Base-by-base conservation (phyloP, 2,113 vertebrate species). In the Nycticryphes semicollaris region DNA sequence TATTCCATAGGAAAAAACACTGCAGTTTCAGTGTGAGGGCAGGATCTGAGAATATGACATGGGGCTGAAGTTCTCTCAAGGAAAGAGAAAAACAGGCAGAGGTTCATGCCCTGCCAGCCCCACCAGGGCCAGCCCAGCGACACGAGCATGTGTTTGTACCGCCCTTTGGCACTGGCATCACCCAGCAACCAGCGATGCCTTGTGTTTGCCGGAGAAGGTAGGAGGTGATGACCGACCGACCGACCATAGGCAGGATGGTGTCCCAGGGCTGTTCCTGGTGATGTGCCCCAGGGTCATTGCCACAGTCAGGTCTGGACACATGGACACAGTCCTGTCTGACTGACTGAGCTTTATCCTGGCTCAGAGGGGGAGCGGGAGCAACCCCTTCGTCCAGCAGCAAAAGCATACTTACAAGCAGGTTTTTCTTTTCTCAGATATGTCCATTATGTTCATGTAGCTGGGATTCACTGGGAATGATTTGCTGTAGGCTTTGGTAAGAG, bases 61-160 rank as follows among this genome's bases (percentile, higher is more conserved):
- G 7, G 24, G 41, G 28, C 18, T 79, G 53, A 70, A 48, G 56
- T 47, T 89, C 64, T 69, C 28, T 14, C 31, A 14, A 17, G 78
- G 62, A 47, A 88, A 68, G 63, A 84, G 84, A 48, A 45, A 41
- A 89, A 18, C 51, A 68, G 62, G 39, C n/a, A 78, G 85, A 77
- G 74, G 16, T 83, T 53, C 53, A 24, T 1, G 3, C 23, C 41
- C 68, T 28, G 31, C 69, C 22, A 27, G 68, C 59, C 47, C 60
- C 43, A 47, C 22, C 51, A 10, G 47, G 54, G 12, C 62, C 84
- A 94, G 78, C 88, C 75, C 88, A 64, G 94, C 3, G 9, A 87
- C 96, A 79, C 10, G 41, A 60, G 87, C 70, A 39, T 68, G 70
- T 75, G 90, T 96, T 93, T 90, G 90, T 56, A 24, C 70, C 72